Evolutionary conservation across 2,113 vertebrate genomes (phyloP), one percentile per base, ranked within the genome.

Genomic region (Microtus ochrogaster): DNA sequence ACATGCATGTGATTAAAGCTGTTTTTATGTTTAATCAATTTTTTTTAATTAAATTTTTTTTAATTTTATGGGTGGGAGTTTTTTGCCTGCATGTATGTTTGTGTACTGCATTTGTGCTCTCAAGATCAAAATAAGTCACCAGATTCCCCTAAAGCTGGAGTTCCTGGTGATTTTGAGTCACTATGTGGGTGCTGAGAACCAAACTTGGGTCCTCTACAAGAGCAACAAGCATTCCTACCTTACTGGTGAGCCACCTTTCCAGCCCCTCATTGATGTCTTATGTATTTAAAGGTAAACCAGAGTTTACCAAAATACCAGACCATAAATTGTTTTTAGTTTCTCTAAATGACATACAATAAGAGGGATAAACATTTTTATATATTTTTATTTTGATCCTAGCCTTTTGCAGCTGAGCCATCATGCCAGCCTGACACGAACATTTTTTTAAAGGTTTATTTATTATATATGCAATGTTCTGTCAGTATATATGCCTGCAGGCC

Each of bases 291-390:
- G 28, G 84, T 14, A 66, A 39, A 65, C n/a, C 79, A 61, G 90
- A 92, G 82, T 78, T 89, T 87, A 73, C 39, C 63, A 86, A 74
- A 83, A 66, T 91, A 44, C 21, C 47, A 76, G n/a, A 82, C 63
- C 26, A 65, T 63, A 41, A 41, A 66, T 66, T 89, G 47, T 70
- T 89, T 73, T 79, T 49, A 91, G 30, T 28, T 86, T 91, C n/a
- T 94, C 85, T 92, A 24, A 90, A 33, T 68, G 61, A 86, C 41
- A 47, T 49, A 68, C 9, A 13, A 22, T 68, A 68, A 47, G 21
- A 84, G 26, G 26, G 17, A 36, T 28, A 68, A 36, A 22, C 77
- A n/a, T 49, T 90, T 91, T 93, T 87, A 91, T 72, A 72, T n/a
- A 21, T 72, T 70, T 74, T 26, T 9, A 11, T 44, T 74, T 21